Base-by-base conservation (phyloP, 1,140 invertebrate species). In the Bombyx mandarina region DNA sequence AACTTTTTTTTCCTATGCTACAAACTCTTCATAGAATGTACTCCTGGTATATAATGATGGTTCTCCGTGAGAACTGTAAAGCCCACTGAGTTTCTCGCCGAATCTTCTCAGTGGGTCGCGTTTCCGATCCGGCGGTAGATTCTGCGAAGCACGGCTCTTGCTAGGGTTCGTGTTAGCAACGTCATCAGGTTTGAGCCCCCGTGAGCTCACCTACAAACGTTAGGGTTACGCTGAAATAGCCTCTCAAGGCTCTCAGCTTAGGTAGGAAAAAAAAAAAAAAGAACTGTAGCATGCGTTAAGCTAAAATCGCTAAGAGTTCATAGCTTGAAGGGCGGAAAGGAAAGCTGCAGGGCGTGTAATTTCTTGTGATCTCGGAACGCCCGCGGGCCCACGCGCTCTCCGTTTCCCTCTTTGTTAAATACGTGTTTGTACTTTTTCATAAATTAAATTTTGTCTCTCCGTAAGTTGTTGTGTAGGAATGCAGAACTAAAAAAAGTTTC, bases 301-400 rank as follows among this genome's bases (percentile, higher is more conserved):
- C 48, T 5, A 35, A 35, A 35, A 35, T 35, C 26, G 26, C 26
- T 35, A 35, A 3, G 26, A 35, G 43, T 12, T 56, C 42, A 12
- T n/a, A 3, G 35, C 60, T 65, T 65, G 57, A 7, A 53, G 58
- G 58, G 58, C 18, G 51, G 52, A 5, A 35, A 44, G 22, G 43
- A 62, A 65, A 65, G 58, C 63, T 61, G 51, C 61, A 58, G 54
- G 64, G 55, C 67, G 65, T 71, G 66, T 69, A 77, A 77, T 76
- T 77, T 69, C 70, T 74, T 74, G 69, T 77, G 72, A 77, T 73
- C 67, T 71, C 63, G 55, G 64, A 71, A 63, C 66, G 66, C 65
- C 66, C 63, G 57, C 58, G 65, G 63, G 65, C 57, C 57, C 58
- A 63, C 63, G 51, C 53, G 56, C 60, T 56, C 47, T 62, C 63